Evolutionary conservation across 2,797 vertebrate species (phyloP), one percentile per base, ranked within the genome.

Genomic region (Sebastes steindachneri): DNA sequence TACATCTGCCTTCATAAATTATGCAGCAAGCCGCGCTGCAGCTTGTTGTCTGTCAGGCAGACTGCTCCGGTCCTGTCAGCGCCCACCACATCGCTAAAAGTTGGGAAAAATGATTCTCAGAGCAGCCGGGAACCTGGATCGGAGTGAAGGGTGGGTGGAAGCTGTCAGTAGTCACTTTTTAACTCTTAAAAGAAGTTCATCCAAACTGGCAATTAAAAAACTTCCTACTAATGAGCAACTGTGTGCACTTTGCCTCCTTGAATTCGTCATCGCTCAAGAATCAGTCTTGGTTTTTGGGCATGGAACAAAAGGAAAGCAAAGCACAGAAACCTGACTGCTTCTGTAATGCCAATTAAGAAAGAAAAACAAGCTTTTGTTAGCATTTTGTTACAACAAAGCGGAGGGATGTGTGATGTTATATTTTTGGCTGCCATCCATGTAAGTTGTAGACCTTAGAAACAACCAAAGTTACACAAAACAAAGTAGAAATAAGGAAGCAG

Each of bases 1-100:
- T 93, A 88, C 80, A 89, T 92, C 89, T 94, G 91, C 90, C 89
- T 93, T 93, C 87, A 93, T 95, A 90, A 90, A 95, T 93, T 89
- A 94, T 93, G 93, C 93, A 93, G 90, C 71, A 60, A 92, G 81
- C 79, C 59, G 6, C 9, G 82, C 82, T 74, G 75, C 81, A 75
- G 88, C 74, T 88, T 80, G 90, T 87, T 92, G 84, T 88, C 85
- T 92, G 90, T 92, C 92, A 93, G 80, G 54, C 78, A 64, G 80
- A 8, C 78, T 57, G 65, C 82, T 79, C 65, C 28, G 62, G 71
- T 86, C 62, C 68, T 88, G 91, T 88, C 90, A 91, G 89, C 67
- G n/a, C 73, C 80, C 76, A 78, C 75, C 77, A 58, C 67, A 48
- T 25, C 3, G 64, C 81, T 73, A 68, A 66, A 91, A 88, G 76